These are phyloP conservation scores for Megalurothrips usitatus DNA, from an alignment of 2,888 invertebrate species.

Conservation along the genomic window DNA sequence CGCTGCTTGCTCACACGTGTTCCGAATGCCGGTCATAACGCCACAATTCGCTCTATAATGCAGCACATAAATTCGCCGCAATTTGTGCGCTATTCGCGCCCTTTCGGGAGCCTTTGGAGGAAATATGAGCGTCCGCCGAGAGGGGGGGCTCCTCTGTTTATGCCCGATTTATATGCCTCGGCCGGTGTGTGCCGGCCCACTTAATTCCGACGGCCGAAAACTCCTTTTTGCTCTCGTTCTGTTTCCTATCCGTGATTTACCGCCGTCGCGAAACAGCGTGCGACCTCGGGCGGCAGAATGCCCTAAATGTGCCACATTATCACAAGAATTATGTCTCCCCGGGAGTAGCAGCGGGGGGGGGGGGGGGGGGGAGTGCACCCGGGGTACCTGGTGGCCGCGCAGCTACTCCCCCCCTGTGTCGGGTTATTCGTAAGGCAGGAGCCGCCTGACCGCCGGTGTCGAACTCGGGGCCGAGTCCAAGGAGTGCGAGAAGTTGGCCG, in stretches of 20 bases:
- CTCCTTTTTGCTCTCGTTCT: conserved; percentile 12
- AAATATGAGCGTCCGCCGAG: conserved; percentile 19
- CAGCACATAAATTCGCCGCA: conserved; percentile 16
- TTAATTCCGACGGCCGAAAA: conserved; percentile 4
- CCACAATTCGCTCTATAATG: conserved; percentile 24
- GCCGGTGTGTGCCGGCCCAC: background rate
- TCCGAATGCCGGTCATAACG: conserved; percentile 22
- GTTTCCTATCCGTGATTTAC: conserved; percentile 14
- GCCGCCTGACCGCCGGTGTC: too few relatives aligned
- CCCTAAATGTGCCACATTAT: too few relatives aligned
- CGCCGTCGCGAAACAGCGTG: background rate
- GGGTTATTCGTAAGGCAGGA: too few relatives aligned
- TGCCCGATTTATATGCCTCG: conserved; percentile 23
- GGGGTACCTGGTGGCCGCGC: too few relatives aligned
- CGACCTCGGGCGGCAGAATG: too few relatives aligned
- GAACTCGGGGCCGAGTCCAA: too few relatives aligned
- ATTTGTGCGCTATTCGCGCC: conserved; percentile 24
- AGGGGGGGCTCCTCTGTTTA: conserved; percentile 17
- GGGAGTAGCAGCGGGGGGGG: too few relatives aligned
- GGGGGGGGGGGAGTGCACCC: too few relatives aligned
- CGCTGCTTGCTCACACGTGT: conserved; percentile 23
- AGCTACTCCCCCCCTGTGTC: too few relatives aligned
- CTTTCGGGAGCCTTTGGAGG: background rate
- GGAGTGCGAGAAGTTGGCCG: too few relatives aligned
- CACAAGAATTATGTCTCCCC: too few relatives aligned